Evolutionary conservation across 2,797 vertebrate genomes (phyloP).

Genomic region (Bradypus variegatus): DNA sequence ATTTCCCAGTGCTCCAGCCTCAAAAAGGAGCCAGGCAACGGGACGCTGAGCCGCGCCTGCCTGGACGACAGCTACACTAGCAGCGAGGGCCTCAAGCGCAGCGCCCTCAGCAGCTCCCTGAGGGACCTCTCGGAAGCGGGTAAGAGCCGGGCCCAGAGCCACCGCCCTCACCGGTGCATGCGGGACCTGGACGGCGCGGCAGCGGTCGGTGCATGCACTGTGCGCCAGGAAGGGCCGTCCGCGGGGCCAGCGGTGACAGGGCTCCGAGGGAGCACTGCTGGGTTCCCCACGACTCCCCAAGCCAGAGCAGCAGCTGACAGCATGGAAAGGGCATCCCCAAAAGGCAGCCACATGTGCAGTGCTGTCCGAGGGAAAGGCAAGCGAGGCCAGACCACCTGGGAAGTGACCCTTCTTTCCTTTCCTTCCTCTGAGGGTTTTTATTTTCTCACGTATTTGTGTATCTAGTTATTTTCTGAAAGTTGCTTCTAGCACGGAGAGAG

Average conservation of each 20-base stretch:
- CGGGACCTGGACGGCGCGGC: not conserved
- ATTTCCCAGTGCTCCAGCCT: conserved; percentile 89
- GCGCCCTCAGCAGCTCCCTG: conserved; percentile 94
- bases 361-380: not conserved
- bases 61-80: conserved; percentile 93
- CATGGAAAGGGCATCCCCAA: conserved; percentile 45
- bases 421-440: conserved; percentile 5
- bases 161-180: not conserved
- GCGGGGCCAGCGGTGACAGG: not conserved
- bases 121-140: conserved; percentile 95
- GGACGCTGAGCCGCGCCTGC: conserved; percentile 85
- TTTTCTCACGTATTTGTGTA: conserved; percentile 2
- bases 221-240: not conserved
- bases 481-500: not conserved
- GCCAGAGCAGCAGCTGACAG: not conserved
- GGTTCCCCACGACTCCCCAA: not conserved
- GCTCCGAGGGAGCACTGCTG: not conserved
- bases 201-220: not conserved
- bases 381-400: conserved; percentile 32
- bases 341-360: conserved; percentile 55
- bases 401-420: conserved; percentile 36
- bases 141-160: conserved; percentile 67
- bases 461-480: conserved; percentile 42
- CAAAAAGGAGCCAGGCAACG: conserved; percentile 91
- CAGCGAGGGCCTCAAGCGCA: conserved; percentile 91